These are phyloP conservation scores for Ptyas mucosa DNA, from an alignment of 2,113 vertebrate genomes.

Conservation along the genomic window DNA sequence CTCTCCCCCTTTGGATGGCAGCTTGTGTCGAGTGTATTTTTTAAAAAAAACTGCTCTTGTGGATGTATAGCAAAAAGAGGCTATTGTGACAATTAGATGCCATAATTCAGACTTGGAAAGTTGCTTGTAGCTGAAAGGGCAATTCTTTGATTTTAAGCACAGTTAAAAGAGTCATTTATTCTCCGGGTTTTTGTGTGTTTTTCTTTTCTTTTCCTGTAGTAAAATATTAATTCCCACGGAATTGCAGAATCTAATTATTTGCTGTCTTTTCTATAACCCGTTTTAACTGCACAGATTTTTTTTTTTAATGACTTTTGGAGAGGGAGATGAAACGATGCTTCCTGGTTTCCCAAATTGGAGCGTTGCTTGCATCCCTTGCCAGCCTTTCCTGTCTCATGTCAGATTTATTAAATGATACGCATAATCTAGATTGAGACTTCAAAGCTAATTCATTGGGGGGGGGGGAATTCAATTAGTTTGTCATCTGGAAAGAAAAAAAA, in stretches of 20 bases:
- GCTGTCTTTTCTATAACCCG: background rate
- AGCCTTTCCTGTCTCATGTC: background rate
- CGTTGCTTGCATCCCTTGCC: background rate
- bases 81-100: conserved; percentile 6
- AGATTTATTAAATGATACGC: conserved; percentile 6
- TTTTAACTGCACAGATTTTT: background rate
- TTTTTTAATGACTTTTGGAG: background rate
- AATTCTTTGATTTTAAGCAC: background rate
- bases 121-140: background rate
- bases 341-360: conserved; percentile 15
- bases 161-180: background rate
- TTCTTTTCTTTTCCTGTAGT: too few relatives aligned
- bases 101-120: background rate
- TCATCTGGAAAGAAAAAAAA: background rate
- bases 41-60: fast-evolving
- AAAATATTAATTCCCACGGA: conserved; percentile 7
- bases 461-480: conserved; percentile 26
- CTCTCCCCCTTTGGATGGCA: background rate
- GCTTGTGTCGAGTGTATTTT: background rate
- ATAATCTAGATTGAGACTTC: conserved; percentile 24
- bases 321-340: conserved; percentile 16
- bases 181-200: background rate
- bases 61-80: background rate
- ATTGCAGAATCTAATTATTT: conserved; percentile 19
- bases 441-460: conserved; percentile 24